A percentile compares a stretch with the other conserved stretches of the same genome.
These are phyloP conservation scores for Megaceryle maxima DNA, from an alignment of 2,113 vertebrate species.

Conservation along the genomic window DNA sequence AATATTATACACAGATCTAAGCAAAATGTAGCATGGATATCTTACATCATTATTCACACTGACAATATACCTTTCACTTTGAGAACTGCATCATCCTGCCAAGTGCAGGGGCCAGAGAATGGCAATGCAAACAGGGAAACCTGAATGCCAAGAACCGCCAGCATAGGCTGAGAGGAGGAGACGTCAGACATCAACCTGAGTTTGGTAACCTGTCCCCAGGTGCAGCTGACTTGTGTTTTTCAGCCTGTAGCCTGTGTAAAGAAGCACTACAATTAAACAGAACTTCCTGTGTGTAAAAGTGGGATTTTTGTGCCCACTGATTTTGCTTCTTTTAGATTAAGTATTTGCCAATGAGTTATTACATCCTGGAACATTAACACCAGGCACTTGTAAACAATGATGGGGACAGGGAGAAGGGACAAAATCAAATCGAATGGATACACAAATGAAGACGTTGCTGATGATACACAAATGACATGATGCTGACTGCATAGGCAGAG, in stretches of 20 bases:
- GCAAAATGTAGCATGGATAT: not conserved
- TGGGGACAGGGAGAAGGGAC: not conserved
- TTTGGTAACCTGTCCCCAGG: not conserved
- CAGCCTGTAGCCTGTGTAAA: not conserved
- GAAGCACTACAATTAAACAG: not conserved
- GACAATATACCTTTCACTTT: not conserved
- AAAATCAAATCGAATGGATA: not conserved
- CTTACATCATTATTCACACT: not conserved
- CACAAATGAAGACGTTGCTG: not conserved
- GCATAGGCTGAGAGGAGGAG: not conserved
- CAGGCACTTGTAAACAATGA: not conserved
- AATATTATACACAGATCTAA: not conserved
- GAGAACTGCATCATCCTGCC: not conserved
- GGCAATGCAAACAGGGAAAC: not conserved
- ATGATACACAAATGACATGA: not conserved
- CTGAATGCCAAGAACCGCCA: not conserved
- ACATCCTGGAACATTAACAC: not conserved
- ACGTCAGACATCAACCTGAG: accelerated
- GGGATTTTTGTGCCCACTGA: not conserved
- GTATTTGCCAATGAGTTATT: not conserved
- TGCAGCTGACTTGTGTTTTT: not conserved
- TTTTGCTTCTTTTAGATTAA: not conserved
- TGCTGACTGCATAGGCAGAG: not conserved
- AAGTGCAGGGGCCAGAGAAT: not conserved
- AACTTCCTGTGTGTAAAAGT: not conserved